These are phyloP conservation scores for Tricholaema leucomelas DNA, from an alignment of 2,113 vertebrate species.

Conservation along the genomic window DNA sequence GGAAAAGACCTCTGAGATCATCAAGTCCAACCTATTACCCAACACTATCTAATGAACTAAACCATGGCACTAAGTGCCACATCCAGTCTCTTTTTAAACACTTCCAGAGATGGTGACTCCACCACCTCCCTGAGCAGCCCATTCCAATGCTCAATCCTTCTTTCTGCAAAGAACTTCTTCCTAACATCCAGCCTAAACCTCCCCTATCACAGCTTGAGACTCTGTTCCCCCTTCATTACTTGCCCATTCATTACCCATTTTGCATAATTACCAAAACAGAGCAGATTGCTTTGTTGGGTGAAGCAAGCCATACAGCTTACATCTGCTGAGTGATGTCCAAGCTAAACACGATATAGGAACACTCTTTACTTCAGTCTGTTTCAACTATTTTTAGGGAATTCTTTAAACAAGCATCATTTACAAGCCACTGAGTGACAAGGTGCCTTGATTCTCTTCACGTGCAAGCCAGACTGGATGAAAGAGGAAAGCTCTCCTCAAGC, in stretches of 20 bases:
- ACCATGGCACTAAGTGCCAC: too few relatives aligned
- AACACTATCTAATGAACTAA: too few relatives aligned
- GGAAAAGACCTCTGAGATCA: too few relatives aligned
- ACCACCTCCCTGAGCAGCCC: too few relatives aligned
- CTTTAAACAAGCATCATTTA: conserved; percentile 32
- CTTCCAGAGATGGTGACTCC: too few relatives aligned
- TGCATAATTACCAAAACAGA: background rate
- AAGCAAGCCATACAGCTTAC: background rate
- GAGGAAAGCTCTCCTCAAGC: conserved; percentile 7
- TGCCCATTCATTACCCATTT: background rate
- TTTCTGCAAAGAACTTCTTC: too few relatives aligned
- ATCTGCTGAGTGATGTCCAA: background rate
- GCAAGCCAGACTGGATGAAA: background rate
- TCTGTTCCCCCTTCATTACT: too few relatives aligned
- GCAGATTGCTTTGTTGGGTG: background rate
- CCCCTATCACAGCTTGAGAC: too few relatives aligned
- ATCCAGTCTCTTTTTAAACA: too few relatives aligned
- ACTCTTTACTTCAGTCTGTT: background rate
- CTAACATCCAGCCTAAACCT: too few relatives aligned
- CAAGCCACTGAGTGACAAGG: conserved; percentile 44
- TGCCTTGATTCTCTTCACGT: background rate
- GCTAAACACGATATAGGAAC: background rate
- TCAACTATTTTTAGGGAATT: conserved; percentile 36
- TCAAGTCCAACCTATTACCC: too few relatives aligned
- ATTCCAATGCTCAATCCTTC: too few relatives aligned